Evolutionary conservation across 2,888 invertebrate genomes (phyloP), one percentile per base, ranked within the genome.

Genomic region (Nomada ruficornis): DNA sequence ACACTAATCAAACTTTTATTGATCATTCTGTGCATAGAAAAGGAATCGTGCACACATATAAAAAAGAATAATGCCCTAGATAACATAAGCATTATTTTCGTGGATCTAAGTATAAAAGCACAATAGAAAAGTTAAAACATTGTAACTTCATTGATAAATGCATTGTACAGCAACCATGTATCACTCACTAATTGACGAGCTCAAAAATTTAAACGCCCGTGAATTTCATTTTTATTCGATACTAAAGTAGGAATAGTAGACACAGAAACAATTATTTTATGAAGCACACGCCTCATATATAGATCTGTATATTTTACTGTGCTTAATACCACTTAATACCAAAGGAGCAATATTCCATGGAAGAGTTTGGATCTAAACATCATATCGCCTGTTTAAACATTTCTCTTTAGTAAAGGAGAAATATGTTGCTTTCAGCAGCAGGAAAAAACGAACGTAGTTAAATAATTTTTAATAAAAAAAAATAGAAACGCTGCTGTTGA

Each of bases 361-460:
- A 87, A 87, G 87, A 86, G 77, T 82, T 73, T 62, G 80, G 82
- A 81, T 84, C 73, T 83, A 70, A 29, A 62, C 44, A 80, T 57
- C 52, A 57, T 74, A 72, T 68, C 47, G 70, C 52, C 57, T 79
- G 57, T 76, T 52, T 77, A 55, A 65, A 11, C 47, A 75, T 77
- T 63, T 69, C 20, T 74, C 63, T 44, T 79, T 64, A 64, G 71
- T 69, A 71, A 67, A 60, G 13, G 13, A 69, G 60, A 77, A 47
- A 47, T 55, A 55, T 74, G 63, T 73, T 81, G 71, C 78, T 73
- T 52, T 36, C 36, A 36, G 74, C 70, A 69, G n/a, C 10, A 81
- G 67, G 52, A 63, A 82, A 64, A n/a, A 64, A 67, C 71, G 26
- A 36, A 55, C 60, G 18, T 52, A 67, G 57, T 54, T 59, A 7